Percentiles rank a stretch among this genome's conserved stretches.
phyloP scores from a whole-genome alignment of 2,113 vertebrate genomes.

The Meles meles region DNA sequence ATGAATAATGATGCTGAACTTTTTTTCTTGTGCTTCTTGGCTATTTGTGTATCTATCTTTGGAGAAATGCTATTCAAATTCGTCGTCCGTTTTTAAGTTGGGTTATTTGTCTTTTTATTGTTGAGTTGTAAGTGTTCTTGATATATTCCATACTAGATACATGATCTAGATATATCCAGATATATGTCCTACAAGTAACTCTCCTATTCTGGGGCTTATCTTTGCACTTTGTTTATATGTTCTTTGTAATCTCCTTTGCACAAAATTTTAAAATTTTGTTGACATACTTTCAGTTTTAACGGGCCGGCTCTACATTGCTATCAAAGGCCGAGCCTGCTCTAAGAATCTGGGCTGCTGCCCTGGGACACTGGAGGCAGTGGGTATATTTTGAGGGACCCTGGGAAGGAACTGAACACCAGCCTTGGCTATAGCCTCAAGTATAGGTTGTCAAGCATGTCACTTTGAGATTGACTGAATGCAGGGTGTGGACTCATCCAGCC shows the following conservation, averaged over 20 bases:
- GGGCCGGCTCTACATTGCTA: background rate
- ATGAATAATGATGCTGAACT: background rate
- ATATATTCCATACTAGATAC: background rate
- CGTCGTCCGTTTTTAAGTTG: background rate
- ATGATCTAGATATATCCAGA: background rate
- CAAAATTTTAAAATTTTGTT: background rate
- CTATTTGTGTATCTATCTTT: background rate
- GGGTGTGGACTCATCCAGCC: background rate
- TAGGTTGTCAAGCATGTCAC: background rate
- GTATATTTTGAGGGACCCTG: background rate
- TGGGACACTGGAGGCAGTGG: background rate
- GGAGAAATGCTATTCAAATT: background rate
- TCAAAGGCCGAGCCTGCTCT: background rate
- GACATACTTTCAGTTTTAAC: background rate
- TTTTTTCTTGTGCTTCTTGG: background rate
- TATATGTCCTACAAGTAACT: background rate
- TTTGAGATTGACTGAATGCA: background rate
- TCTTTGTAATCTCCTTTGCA: background rate
- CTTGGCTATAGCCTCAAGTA: background rate
- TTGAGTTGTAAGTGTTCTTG: background rate
- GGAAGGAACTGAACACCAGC: background rate
- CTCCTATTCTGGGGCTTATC: background rate
- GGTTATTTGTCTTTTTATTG: background rate
- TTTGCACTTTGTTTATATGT: constrained; percentile 20
- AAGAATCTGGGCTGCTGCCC: background rate